Evolutionary conservation across 1,140 invertebrate species (phyloP), one percentile per base, ranked within the genome.

Genomic region (Latrodectus geometricus): DNA sequence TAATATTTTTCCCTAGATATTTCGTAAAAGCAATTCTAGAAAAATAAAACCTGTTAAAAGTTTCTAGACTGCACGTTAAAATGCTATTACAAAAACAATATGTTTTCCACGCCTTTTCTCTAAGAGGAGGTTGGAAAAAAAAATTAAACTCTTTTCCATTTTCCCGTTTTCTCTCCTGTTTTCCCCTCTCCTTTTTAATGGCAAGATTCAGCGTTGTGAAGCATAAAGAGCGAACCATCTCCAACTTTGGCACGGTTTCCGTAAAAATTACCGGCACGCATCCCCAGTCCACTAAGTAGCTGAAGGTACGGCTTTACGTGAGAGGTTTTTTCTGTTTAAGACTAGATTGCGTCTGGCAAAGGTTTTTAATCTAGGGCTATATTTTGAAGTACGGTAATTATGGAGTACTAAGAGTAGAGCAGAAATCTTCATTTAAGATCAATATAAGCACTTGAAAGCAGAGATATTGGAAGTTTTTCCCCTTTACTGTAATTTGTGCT

Each of bases 1-100:
- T 17, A 61, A 61, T 17, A 61, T 61, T 61, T 61, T 17, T 61
- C 54, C 54, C 54, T 14, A 61, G 54, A 61, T 17, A 61, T 61
- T 61, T 61, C 54, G 11, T 61, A 61, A 61, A 61, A 35, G 17
- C 54, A 61, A 11, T 61, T 61, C 17, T 17, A 14, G 17, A 69
- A 69, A 69, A 21, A 69, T 21, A 69, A 69, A 14, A 9, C 68
- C 68, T 69, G n/a, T 69, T n/a, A 21, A 21, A 69, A 21, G n/a
- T 21, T n/a, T 69, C 20, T 2, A n/a, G 20, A 69, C 17, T 21
- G 17, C 20, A 69, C 68, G 68, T 69, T 69, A 69, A 69, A 69
- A 69, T 23, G 68, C 68, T 69, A 69, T 69, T 69, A 69, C n/a
- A 21, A 69, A 69, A 69, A 69, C 68, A 69, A 69, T 69, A 69